Evolutionary conservation across 2,888 invertebrate genomes (phyloP), one percentile per base, ranked within the genome.

Genomic region (Sericinus montela): DNA sequence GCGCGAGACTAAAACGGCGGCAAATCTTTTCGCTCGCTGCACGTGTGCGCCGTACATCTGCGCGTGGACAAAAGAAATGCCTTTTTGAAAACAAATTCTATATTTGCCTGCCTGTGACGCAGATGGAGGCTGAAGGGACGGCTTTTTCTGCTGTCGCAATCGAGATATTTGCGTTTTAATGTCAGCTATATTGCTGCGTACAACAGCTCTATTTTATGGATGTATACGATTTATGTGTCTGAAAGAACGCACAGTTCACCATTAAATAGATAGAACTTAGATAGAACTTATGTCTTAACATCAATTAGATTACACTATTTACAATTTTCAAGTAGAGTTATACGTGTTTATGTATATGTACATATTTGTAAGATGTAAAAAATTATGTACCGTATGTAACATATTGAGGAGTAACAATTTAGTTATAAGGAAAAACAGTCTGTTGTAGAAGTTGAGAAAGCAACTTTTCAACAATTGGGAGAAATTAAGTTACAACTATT

Each of bases 1-100:
- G 19, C 19, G 6, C 37, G 34, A n/a, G n/a, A 11, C 23, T 19
- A 32, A 29, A 32, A 38, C 32, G 42, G 39, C 34, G 13, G 25
- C 35, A 32, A 19, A 11, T 42, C 28, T 15, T 30, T 36, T 13
- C 19, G 28, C 25, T 19, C 51, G 40, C 14, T 38, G 48, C 48
- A 52, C 58, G 55, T 55, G 54, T 54, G 59, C 45, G 53, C 45
- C 52, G 37, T 37, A 50, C 63, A 64, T 65, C 67, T 69, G 66
- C 57, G 52, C 49, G 43, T 56, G 54, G 63, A 63, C 57, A 65
- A 64, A 64, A 55, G 48, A 55, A 55, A 49, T 36, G 52, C 54
- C 53, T 62, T 60, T 62, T 58, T 53, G 57, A 57, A 55, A 58
- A 59, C 56, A 56, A 51, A 53, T 56, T 58, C 58, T 56, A 55